Conservation (phyloP, 64 coral and sea anemone species). For the Porites australiensis region DNA sequence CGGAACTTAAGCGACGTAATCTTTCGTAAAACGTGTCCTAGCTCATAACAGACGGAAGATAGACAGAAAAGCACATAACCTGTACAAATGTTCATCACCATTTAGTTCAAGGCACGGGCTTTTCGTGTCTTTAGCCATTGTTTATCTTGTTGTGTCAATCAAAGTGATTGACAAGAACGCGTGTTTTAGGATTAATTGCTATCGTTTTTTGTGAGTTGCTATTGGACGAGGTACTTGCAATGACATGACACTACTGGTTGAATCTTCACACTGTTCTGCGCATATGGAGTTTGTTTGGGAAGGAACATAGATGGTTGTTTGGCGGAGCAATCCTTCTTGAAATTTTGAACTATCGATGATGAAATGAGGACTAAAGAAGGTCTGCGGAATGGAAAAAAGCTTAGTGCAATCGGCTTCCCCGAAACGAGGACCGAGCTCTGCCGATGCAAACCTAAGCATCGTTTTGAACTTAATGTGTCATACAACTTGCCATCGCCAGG, state of each 20-base stretch:
- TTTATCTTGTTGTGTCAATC: slow-evolving; percentile 71
- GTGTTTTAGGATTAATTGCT: slow-evolving; percentile 85
- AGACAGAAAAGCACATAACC: not conserved
- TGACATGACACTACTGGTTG: slow-evolving; percentile 79
- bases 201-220: slow-evolving; percentile 61
- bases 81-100: not conserved
- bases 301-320: slow-evolving; percentile 71
- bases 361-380: slow-evolving; percentile 66
- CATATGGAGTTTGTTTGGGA: slow-evolving; percentile 88
- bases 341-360: slow-evolving; percentile 45
- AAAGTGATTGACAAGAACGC: slow-evolving; percentile 90
- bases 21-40: slow-evolving; percentile 16
- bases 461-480: slow-evolving; percentile 97
- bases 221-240: slow-evolving; percentile 71
- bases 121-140: slow-evolving; percentile 45
- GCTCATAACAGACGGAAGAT: not conserved
- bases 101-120: not conserved
- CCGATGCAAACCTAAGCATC: slow-evolving; percentile 98
- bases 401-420: slow-evolving; percentile 90
- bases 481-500: slow-evolving; percentile 98
- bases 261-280: slow-evolving; percentile 83
- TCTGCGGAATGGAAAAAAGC: slow-evolving; percentile 90
- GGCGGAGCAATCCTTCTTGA: slow-evolving; percentile 54
- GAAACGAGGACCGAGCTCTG: slow-evolving; percentile 90
- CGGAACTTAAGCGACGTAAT: not conserved